phyloP scores from a whole-genome alignment of 2,113 vertebrate species.

The Lophochroa leadbeateri region DNA sequence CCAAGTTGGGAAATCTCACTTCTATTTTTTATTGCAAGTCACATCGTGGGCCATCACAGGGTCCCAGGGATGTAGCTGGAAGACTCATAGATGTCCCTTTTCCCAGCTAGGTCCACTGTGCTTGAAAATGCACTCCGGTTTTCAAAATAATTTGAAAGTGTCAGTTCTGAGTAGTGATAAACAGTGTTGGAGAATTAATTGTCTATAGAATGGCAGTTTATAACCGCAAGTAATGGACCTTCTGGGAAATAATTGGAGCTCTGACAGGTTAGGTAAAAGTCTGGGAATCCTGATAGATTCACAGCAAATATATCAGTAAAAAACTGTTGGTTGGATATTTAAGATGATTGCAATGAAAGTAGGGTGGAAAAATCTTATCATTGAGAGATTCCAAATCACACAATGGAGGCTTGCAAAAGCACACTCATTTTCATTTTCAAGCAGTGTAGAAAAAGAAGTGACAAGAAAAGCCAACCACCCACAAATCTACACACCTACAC shows the following conservation, averaged over 20 bases:
- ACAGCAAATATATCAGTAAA: background rate
- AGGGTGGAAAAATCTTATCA: background rate
- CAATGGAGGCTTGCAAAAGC: background rate
- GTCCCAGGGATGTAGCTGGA: background rate
- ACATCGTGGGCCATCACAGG: background rate
- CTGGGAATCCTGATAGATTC: background rate
- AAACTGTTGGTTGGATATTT: background rate
- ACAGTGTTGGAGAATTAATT: constrained; percentile 3
- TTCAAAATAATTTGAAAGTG: background rate
- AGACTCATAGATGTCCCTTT: background rate
- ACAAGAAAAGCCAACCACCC: background rate
- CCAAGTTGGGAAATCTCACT: background rate
- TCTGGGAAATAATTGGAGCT: background rate
- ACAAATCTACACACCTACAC: background rate
- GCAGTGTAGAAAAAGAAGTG: background rate
- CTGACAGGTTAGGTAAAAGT: background rate
- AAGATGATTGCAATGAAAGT: background rate
- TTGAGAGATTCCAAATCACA: background rate
- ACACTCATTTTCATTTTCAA: background rate
- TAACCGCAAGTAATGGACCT: background rate
- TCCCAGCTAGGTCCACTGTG: too few species aligned
- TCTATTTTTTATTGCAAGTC: background rate
- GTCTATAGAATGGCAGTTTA: background rate
- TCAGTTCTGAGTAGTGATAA: constrained; percentile 23
- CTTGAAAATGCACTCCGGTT: background rate